Conservation (phyloP, 2,888 invertebrate genomes). For the Charanyca ferruginea region DNA sequence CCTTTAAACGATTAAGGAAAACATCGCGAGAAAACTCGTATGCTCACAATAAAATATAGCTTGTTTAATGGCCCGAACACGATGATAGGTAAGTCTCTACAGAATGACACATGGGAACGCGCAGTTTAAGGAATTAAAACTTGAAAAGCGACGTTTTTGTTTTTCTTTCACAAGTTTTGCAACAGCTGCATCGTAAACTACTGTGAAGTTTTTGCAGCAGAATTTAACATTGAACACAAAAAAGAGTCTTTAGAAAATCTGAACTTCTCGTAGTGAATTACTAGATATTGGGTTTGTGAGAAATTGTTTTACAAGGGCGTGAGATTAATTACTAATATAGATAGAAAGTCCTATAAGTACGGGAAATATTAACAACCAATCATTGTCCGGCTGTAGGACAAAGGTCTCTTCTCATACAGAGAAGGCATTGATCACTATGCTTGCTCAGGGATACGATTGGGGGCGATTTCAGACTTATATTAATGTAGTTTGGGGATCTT, state of each 20-base stretch:
- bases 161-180: conserved; percentile 46
- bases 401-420: too few species aligned
- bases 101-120: conserved; percentile 31
- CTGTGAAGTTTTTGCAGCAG: conserved; percentile 15
- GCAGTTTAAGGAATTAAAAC: conserved; percentile 46
- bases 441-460: too few species aligned
- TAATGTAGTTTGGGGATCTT: too few species aligned
- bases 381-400: too few species aligned
- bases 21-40: conserved; percentile 19
- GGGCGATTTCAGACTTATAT: too few species aligned
- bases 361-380: too few species aligned
- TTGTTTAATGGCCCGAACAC: conserved; percentile 49
- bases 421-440: too few species aligned
- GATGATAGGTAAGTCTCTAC: conserved; percentile 36
- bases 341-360: too few species aligned
- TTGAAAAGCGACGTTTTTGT: conserved; percentile 28
- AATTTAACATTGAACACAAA: conserved; percentile 1
- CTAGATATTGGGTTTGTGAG: not conserved
- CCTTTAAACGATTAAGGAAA: conserved; percentile 50
- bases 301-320: too few species aligned
- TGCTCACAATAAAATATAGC: conserved; percentile 37
- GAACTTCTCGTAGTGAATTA: not conserved
- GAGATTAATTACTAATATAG: too few species aligned
- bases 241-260: not conserved
- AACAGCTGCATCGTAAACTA: conserved; percentile 52